Evolutionary conservation across 2,797 vertebrate species (phyloP), one percentile per base, ranked within the genome.

Genomic region (Chrosomus eos): DNA sequence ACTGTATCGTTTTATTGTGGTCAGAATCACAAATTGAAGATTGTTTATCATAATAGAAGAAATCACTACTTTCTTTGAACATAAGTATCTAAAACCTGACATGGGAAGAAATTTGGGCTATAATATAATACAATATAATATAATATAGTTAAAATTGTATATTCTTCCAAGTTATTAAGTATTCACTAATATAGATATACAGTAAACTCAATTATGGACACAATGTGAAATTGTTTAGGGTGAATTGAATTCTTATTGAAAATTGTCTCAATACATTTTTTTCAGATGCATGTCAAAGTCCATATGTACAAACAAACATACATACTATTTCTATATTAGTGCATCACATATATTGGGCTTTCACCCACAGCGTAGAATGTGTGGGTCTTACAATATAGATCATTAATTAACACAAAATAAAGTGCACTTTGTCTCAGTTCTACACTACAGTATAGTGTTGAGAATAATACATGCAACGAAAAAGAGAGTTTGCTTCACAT

Each of bases 361-460:
- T 75, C 40, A 78, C 81, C 70, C 83, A 55, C 1, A 38, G 68
- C 26, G 40, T 18, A 62, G 73, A 58, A 68, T 83, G 38, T 73
- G 78, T 76, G 48, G 67, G 81, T 76, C 36, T 45, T 31, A 71
- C 18, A 43, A 45, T 71, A 80, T 28, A 82, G 79, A 85, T 80
- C 79, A 82, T 89, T 84, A 86, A 64, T 40, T 40, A 40, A 40
- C 38, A 40, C 77, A 80, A 82, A 67, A 28, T 81, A 89, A 89
- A 86, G 86, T 86, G 88, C 88, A 86, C 86, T 86, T 81, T 85
- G 81, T 86, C 78, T 86, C 84, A 82, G 38, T 45, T 80, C 81
- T 79, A 87, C 81, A 82, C 81, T 78, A 87, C 81, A 76, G 70
- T 53, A 79, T 81, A 80, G 77, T 48, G 71, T 78, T 74, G 51